Evolutionary conservation across 2,888 invertebrate genomes (phyloP).

Genomic region (Pyrocoelia pectoralis): DNA sequence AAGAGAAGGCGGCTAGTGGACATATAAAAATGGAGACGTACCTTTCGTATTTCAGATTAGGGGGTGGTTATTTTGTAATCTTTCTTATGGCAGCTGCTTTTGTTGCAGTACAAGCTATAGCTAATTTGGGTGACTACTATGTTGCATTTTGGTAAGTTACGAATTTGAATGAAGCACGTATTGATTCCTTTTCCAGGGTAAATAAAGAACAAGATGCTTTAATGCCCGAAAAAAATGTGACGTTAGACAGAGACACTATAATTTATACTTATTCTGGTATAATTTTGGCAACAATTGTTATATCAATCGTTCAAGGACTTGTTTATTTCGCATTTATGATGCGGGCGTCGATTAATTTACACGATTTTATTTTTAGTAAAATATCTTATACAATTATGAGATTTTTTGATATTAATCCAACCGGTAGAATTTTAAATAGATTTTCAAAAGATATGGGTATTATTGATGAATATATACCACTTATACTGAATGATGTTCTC

Average conservation of each 20-base stretch:
- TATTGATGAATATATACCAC: constrained; percentile 70
- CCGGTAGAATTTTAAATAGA: constrained; percentile 56
- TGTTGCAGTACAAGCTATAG: constrained; percentile 66
- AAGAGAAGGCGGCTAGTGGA: constrained; percentile 52
- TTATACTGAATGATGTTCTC: constrained; percentile 53
- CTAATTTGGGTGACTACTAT: constrained; percentile 74
- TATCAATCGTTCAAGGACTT: constrained; percentile 51
- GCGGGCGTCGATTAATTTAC: constrained; percentile 54
- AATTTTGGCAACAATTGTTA: constrained; percentile 58
- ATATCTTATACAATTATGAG: constrained; percentile 55
- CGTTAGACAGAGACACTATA: constrained; percentile 39
- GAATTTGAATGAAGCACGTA: no score
- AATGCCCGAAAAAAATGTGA: neutral
- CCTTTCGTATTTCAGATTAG: constrained; percentile 62
- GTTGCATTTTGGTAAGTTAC: constrained; percentile 67
- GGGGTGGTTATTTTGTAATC: constrained; percentile 61
- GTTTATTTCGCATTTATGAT: constrained; percentile 55
- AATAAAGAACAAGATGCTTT: constrained; percentile 53
- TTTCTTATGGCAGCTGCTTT: constrained; percentile 61
- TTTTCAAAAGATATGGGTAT: constrained; percentile 63
- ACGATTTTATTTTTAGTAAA: constrained; percentile 51
- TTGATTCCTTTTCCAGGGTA: constrained; percentile 39
- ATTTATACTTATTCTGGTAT: constrained; percentile 62
- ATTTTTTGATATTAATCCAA: constrained; percentile 57
- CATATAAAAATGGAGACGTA: constrained; percentile 55